These are phyloP conservation scores for Carlito syrichta DNA, from an alignment of 2,113 vertebrate genomes.

Conservation along the genomic window DNA sequence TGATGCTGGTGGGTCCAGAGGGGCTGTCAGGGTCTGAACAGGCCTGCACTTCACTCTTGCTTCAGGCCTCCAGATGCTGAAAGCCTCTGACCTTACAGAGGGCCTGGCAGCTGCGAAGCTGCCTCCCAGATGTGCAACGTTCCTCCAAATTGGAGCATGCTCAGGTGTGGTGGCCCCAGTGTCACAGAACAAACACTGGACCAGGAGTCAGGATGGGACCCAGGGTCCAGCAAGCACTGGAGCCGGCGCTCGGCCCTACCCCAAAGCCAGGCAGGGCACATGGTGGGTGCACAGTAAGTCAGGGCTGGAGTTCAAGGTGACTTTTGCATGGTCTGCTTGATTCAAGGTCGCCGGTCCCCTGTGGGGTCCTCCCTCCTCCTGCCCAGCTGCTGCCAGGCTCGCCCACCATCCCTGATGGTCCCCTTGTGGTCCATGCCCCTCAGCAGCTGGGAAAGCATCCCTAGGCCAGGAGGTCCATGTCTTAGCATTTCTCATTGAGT, in stretches of 20 bases:
- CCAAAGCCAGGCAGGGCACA: neutral
- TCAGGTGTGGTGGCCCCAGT: neutral
- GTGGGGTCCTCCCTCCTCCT: neutral
- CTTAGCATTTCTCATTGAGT: rapidly evolving
- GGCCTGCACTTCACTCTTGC: rapidly evolving
- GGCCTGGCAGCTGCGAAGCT: neutral
- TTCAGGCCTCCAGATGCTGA: rapidly evolving
- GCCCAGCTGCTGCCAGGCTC: neutral
- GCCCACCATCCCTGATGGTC: neutral
- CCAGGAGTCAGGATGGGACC: neutral
- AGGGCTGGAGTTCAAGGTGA: neutral
- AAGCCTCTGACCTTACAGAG: neutral
- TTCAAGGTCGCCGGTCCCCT: rapidly evolving
- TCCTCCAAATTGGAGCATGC: rapidly evolving
- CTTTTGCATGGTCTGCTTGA: rapidly evolving
- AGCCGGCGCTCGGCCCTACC: neutral
- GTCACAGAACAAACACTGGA: rapidly evolving
- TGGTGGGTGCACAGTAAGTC: rapidly evolving
- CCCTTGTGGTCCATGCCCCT: no score
- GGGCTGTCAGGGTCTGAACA: rapidly evolving
- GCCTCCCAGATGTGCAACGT: rapidly evolving
- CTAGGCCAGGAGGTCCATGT: neutral
- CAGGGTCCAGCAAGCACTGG: neutral
- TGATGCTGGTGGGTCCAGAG: neutral
- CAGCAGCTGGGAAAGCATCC: no score